Evolutionary conservation across 2,888 invertebrate species (phyloP).

Genomic region (Lumbricus terrestris): DNA sequence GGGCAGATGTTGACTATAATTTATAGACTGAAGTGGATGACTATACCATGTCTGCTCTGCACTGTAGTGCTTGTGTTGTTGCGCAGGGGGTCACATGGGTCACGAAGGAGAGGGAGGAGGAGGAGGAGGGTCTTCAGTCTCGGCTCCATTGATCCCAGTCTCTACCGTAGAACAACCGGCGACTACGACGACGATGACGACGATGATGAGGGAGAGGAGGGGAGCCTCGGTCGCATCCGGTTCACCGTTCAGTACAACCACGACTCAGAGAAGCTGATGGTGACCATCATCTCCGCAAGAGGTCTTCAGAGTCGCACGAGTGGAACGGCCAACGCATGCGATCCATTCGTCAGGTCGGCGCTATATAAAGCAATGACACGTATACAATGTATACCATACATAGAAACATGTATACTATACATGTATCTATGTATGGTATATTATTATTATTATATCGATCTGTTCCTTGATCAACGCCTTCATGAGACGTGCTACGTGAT

Average conservation of each 20-base stretch:
- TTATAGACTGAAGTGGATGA: too few species aligned
- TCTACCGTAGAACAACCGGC: constrained; percentile 43
- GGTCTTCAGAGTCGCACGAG: constrained; percentile 73
- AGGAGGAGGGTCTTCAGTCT: constrained; percentile 31
- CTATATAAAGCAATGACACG: neutral
- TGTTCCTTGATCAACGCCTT: too few species aligned
- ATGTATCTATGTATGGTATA: too few species aligned
- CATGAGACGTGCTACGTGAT: too few species aligned
- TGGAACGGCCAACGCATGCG: constrained; percentile 71
- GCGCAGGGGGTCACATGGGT: neutral
- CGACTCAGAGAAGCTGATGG: constrained; percentile 73
- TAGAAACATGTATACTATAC: too few species aligned
- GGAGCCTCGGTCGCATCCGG: constrained; percentile 71
- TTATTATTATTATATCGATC: too few species aligned
- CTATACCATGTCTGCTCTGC: neutral
- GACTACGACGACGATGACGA: constrained; percentile 29
- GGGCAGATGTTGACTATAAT: neutral
- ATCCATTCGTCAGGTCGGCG: constrained; percentile 73
- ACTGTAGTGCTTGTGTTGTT: neutral
- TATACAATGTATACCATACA: too few species aligned
- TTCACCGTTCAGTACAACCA: constrained; percentile 76
- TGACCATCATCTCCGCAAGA: constrained; percentile 72
- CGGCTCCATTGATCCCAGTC: constrained; percentile 55
- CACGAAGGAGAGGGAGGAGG: too few species aligned
- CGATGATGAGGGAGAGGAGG: constrained; percentile 32